phyloP scores from a whole-genome alignment of 2,113 vertebrate genomes.

The Melanerpes formicivorus region DNA sequence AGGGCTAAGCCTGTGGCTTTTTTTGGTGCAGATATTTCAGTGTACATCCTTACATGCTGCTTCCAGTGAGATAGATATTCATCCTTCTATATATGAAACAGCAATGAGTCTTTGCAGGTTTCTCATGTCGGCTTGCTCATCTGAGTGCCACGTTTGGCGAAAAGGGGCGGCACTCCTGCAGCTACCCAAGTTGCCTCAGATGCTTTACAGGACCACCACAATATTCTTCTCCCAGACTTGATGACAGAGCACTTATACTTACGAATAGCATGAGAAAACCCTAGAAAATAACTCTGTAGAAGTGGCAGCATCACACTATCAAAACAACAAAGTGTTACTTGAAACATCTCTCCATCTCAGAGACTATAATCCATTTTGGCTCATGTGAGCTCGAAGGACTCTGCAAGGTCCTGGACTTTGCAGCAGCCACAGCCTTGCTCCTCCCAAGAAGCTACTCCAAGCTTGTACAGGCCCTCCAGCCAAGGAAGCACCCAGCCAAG shows the following conservation, averaged over 20 bases:
- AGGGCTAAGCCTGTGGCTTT: not conserved
- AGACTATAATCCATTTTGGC: not conserved
- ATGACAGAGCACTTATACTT: rapidly evolving
- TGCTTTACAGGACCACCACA: not conserved
- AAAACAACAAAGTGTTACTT: not conserved
- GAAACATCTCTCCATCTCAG: not conserved
- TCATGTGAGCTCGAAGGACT: not conserved
- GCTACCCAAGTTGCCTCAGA: rapidly evolving
- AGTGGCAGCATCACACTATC: not conserved
- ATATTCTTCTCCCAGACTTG: too few species aligned
- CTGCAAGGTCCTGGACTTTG: not conserved
- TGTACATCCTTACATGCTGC: not conserved
- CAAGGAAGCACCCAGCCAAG: not conserved
- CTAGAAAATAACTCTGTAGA: not conserved
- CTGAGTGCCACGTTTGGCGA: too few species aligned
- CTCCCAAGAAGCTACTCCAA: not conserved
- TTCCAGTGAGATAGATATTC: not conserved
- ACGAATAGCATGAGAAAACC: rapidly evolving
- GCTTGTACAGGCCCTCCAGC: not conserved
- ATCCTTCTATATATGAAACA: not conserved
- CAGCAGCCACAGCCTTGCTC: too few species aligned
- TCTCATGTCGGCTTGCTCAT: not conserved
- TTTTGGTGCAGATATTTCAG: not conserved
- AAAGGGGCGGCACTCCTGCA: not conserved
- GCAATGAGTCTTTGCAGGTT: not conserved